A percentile compares a stretch with the other conserved stretches of the same genome.
phyloP scores from a whole-genome alignment of 2,113 vertebrate genomes.

The Scomber japonicus region DNA sequence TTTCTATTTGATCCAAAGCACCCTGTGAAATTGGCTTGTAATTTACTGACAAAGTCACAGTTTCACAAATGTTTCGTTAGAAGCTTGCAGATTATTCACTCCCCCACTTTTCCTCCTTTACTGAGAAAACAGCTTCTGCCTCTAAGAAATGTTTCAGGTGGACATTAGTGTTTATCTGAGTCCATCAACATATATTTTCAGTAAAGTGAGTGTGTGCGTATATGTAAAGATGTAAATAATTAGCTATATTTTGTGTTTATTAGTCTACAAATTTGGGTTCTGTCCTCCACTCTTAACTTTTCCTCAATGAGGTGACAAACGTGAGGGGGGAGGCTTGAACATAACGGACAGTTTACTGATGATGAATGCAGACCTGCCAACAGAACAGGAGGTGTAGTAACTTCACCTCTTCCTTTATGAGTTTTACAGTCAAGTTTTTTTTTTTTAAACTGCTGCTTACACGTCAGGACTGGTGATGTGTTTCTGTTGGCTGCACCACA shows the following conservation, averaged over 20 bases:
- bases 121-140: neutral
- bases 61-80: too few species aligned
- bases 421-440: neutral
- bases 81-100: too few species aligned
- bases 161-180: neutral
- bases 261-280: neutral
- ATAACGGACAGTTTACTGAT: neutral
- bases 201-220: neutral
- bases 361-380: too few species aligned
- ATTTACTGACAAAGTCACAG: too few species aligned
- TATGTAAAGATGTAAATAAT: conserved; percentile 58
- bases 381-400: neutral
- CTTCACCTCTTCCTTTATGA: neutral
- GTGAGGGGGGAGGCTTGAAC: neutral
- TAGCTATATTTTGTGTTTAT: neutral
- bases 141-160: conserved; percentile 12
- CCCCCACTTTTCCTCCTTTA: neutral
- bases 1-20: too few species aligned
- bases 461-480: neutral
- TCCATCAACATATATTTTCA: neutral
- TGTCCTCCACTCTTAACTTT: neutral
- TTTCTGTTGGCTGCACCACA: conserved; percentile 7
- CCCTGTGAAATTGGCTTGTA: too few species aligned
- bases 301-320: too few species aligned
- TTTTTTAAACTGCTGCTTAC: neutral